Base-by-base conservation (phyloP, 2,797 vertebrate species). In the Betta splendens region DNA sequence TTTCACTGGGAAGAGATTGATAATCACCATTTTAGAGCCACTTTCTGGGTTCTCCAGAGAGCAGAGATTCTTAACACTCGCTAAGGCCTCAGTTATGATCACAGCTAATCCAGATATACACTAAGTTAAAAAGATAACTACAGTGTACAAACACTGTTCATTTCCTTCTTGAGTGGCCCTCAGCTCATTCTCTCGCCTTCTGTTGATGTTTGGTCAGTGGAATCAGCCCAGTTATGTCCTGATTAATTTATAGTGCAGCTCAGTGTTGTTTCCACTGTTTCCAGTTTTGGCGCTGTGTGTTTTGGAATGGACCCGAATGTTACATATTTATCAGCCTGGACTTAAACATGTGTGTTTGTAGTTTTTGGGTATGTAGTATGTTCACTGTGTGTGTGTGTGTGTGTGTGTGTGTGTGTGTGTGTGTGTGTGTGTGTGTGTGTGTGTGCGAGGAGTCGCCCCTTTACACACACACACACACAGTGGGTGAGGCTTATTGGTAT, bases 321-420 rank as follows among this genome's bases (percentile, higher is more conserved):
- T 56, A 31, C 39, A 74, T 69, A 69, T 64, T 75, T 64, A 64
- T 69, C 36, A 36, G 35, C 22, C 43, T 56, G 35, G 37, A 69
- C 57, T 39, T 6, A 38, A 62, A 48, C 17, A 13, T 37, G 39
- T 28, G 33, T 29, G 23, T 29, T 48, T 48, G 39, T 43, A 18
- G 21, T n/a, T 59, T 53, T 57, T 33, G 38, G 18, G 25, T 57
- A 26, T 26, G 44, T 45, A 21, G 45, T 56, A 36, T 57, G 45
- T 45, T 51, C 22, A 42, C 21, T 7, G 9, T n/a, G n/a, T n/a
- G n/a, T n/a, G 33, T 23, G 32, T 35, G 32, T 29, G 5, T 31
- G 37, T 50, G 18, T 35, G 22, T 22, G 17, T n/a, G 28, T 37
- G 26, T 23, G 20, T 44, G 28, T 25, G 44, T 38, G 37, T 25